Evolutionary conservation across 2,888 invertebrate genomes (phyloP).

Genomic region (Lasioglossum oenotherae): DNA sequence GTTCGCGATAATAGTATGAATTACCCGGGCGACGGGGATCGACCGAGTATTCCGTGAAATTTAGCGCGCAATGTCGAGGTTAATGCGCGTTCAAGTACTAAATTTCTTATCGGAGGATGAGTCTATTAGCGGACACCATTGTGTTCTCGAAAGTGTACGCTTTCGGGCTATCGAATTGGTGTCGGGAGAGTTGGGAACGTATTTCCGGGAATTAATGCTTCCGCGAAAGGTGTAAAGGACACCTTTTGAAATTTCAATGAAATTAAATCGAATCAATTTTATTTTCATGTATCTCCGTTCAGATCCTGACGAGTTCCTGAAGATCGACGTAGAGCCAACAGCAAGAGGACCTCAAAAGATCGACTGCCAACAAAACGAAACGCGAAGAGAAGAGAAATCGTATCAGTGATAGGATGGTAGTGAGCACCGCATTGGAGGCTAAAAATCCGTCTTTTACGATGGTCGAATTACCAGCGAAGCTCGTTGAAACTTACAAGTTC

Average conservation of each 20-base stretch:
- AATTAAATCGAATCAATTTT: no score
- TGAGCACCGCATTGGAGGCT: no score
- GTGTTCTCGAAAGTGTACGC: not conserved
- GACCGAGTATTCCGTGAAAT: conserved; percentile 51
- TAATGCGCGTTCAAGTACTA: conserved; percentile 35
- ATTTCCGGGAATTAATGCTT: not conserved
- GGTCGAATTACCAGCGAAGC: not conserved
- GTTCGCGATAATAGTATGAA: conserved; percentile 64
- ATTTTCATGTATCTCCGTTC: no score
- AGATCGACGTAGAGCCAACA: no score
- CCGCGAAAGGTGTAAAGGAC: no score
- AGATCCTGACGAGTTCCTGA: no score
- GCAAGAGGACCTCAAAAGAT: no score
- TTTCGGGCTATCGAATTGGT: not conserved
- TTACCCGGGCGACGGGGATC: conserved; percentile 42
- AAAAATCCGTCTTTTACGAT: not conserved
- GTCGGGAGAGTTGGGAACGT: not conserved
- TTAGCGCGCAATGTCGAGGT: conserved; percentile 50
- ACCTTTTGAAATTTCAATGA: no score
- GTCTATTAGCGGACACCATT: not conserved
- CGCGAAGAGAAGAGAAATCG: no score
- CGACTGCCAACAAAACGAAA: no score
- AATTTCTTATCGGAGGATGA: conserved; percentile 7
- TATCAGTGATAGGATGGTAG: no score
- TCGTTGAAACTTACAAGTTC: not conserved